Conservation (phyloP, 2,113 vertebrate species). For the Plecturocebus donacophilus region DNA sequence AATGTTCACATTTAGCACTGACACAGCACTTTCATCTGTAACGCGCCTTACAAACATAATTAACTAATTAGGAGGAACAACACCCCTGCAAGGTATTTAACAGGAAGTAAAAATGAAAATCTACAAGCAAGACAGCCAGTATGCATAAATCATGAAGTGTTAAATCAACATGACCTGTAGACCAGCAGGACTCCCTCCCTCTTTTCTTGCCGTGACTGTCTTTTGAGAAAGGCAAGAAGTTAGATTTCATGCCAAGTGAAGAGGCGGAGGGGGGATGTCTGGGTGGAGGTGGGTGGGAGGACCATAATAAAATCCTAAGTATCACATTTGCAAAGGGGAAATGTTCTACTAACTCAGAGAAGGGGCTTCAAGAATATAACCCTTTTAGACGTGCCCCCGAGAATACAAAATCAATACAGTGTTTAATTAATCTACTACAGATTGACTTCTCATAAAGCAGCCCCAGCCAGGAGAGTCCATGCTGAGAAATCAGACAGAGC, state of each 20-base stretch:
- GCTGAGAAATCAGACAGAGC: not conserved
- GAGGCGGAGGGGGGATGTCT: not conserved
- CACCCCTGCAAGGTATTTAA: constrained; percentile 66
- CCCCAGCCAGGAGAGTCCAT: not conserved
- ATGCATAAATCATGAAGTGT: constrained; percentile 46
- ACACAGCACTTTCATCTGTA: constrained; percentile 28
- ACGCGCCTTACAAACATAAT: constrained; percentile 42
- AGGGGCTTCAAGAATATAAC: not conserved
- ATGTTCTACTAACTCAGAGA: constrained; percentile 19
- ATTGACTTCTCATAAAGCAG: constrained; percentile 21
- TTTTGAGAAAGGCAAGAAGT: constrained; percentile 16
- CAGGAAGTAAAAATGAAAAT: constrained; percentile 69
- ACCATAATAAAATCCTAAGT: not conserved
- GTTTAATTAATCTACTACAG: constrained; percentile 67
- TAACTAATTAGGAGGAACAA: constrained; percentile 62
- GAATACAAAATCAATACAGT: constrained; percentile 60
- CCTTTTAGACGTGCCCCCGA: constrained; percentile 33
- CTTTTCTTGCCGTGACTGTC: not conserved
- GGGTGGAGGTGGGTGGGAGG: not conserved
- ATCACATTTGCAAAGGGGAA: not conserved
- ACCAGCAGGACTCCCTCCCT: not conserved
- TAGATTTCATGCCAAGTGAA: not conserved
- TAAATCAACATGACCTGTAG: constrained; percentile 49
- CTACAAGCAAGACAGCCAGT: constrained; percentile 45
- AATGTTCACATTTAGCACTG: not conserved